Evolutionary conservation across 2,113 vertebrate genomes (phyloP), one percentile per base, ranked within the genome.

Genomic region (Mesembrinibis cayennensis): DNA sequence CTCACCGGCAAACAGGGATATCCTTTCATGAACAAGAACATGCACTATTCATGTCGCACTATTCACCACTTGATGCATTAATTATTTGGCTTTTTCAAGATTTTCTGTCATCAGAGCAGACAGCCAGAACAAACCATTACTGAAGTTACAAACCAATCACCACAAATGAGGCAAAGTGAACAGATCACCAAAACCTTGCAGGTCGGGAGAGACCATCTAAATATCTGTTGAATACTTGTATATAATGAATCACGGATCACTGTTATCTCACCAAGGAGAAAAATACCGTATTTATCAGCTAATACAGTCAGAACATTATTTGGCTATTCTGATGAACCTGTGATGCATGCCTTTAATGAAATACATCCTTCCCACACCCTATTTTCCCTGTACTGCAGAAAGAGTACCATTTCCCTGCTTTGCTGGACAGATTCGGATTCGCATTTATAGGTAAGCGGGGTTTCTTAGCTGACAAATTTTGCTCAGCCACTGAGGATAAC

Each of bases 141-240:
- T 61, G 86, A 78, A 45, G 50, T n/a, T n/a, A n/a, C n/a, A 92
- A 93, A 73, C 21, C 32, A 66, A 25, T 44, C 49, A 70, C 14
- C 27, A 69, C 17, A 69, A 77, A 58, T 26, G 6, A 77, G 4
- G 18, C 5, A 67, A 73, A 90, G 29, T 34, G 32, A 93, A 44
- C 25, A 90, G 27, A 86, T 38, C 36, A 77, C 13, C 29, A 77
- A 72, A 89, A 69, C 12, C 12, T 44, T 47, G 11, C 29, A 27
- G 13, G 3, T 0, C 4, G 2, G 38, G 26, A 69, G 7, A 76
- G 10, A 69, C 4, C 0, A 0, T 69, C 34, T 72, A 87, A 76
- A 21, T 62, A 85, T 42, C 72, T 66, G 7, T 65, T 71, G 40
- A 83, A 66, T 50, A 34, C 6, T n/a, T 65, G 22, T 32, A 7